phyloP scores from a whole-genome alignment of 2,113 vertebrate genomes.

The Corvus moneduloides region DNA sequence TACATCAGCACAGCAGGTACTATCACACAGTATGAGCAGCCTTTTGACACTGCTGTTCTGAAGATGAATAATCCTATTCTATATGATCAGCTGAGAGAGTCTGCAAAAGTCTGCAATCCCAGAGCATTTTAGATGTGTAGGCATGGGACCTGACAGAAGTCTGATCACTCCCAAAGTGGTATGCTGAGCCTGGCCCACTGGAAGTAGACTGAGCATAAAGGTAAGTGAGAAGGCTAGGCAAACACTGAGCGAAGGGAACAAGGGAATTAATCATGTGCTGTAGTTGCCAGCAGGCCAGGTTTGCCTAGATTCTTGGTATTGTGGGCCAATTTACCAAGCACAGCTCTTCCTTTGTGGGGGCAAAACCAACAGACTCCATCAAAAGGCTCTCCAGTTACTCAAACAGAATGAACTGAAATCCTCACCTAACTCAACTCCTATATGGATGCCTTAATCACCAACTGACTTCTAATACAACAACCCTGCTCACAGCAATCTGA shows the following conservation, averaged over 20 bases:
- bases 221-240: neutral
- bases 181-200: neutral
- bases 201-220: neutral
- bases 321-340: neutral
- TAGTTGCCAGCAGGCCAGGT: neutral
- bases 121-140: neutral
- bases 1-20: neutral
- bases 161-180: neutral
- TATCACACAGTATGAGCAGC: neutral
- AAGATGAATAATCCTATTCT: neutral
- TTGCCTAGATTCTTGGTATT: neutral
- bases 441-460: neutral
- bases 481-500: neutral
- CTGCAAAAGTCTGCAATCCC: neutral
- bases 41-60: neutral
- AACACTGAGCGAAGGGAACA: neutral
- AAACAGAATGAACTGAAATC: neutral
- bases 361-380: neutral
- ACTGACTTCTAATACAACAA: neutral
- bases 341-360: neutral
- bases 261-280: neutral
- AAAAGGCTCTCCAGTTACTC: neutral
- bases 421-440: neutral
- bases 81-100: fast-evolving
- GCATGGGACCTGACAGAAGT: neutral